phyloP scores from a whole-genome alignment of 2,888 invertebrate species.

The Leistus spinibarbis region DNA sequence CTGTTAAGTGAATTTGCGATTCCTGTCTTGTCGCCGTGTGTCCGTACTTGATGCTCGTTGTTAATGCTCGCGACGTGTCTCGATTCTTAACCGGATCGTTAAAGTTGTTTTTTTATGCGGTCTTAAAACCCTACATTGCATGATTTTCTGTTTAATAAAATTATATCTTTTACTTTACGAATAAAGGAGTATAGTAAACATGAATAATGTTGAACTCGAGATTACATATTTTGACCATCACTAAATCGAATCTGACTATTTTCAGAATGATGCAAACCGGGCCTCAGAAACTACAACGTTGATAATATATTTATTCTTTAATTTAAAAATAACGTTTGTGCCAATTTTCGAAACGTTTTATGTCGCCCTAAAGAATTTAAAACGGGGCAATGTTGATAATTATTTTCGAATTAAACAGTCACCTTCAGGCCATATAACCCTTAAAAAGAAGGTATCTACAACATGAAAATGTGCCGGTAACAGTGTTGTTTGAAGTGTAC shows the following conservation, averaged over 20 bases:
- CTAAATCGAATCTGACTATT: no score
- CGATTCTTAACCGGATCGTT: not conserved
- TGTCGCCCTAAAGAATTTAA: no score
- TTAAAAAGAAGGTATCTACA: not conserved
- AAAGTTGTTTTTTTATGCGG: not conserved
- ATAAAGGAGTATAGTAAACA: no score
- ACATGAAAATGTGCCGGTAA: no score
- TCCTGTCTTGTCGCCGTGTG: not conserved
- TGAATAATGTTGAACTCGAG: no score
- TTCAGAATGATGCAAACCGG: not conserved
- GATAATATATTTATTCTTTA: no score
- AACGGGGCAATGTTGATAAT: no score
- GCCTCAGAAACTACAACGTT: not conserved
- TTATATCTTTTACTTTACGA: no score
- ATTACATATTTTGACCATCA: no score
- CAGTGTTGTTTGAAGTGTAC: not conserved
- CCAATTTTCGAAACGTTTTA: no score
- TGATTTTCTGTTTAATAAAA: no score
- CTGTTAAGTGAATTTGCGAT: constrained; percentile 31
- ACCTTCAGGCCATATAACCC: not conserved
- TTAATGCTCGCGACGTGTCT: constrained; percentile 19
- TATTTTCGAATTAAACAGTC: not conserved
- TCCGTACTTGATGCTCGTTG: not conserved
- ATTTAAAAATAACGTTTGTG: no score
- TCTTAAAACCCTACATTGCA: not conserved